phyloP scores from a whole-genome alignment of 1,140 invertebrate species.

The Temnothorax nylanderi region DNA sequence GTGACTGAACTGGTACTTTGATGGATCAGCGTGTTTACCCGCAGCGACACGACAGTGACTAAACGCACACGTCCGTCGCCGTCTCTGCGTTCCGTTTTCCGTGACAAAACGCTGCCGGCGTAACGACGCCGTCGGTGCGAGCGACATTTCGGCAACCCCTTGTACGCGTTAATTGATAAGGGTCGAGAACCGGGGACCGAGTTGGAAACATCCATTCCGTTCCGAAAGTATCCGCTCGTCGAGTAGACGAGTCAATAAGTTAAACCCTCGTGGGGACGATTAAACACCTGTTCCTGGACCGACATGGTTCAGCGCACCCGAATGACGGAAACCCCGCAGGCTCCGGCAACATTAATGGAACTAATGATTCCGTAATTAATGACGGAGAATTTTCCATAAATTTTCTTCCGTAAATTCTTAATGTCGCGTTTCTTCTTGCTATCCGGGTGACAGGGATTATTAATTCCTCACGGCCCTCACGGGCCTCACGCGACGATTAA shows the following conservation, averaged over 20 bases:
- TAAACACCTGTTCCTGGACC: neutral
- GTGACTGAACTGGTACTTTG: neutral
- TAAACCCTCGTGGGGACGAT: neutral
- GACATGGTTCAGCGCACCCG: neutral
- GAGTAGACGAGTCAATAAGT: constrained; percentile 10
- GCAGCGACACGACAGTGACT: constrained; percentile 14
- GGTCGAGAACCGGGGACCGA: constrained; percentile 1
- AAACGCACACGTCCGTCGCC: neutral
- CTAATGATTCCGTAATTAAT: constrained; percentile 1
- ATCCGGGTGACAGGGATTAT: neutral
- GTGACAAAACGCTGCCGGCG: neutral
- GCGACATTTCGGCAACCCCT: neutral
- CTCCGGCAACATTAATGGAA: neutral
- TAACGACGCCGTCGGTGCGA: neutral
- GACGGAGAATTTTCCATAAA: neutral
- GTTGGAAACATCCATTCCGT: constrained; percentile 6
- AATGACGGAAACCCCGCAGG: neutral
- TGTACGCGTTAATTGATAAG: constrained; percentile 23
- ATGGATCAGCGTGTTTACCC: constrained; percentile 27
- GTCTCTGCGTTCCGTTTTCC: neutral
- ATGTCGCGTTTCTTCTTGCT: neutral
- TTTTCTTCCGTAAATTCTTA: neutral
- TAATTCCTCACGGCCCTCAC: neutral
- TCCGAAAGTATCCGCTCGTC: constrained; percentile 8
- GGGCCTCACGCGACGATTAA: neutral